These are phyloP conservation scores for Varanus komodoensis DNA, from an alignment of 2,113 vertebrate genomes.

Conservation along the genomic window DNA sequence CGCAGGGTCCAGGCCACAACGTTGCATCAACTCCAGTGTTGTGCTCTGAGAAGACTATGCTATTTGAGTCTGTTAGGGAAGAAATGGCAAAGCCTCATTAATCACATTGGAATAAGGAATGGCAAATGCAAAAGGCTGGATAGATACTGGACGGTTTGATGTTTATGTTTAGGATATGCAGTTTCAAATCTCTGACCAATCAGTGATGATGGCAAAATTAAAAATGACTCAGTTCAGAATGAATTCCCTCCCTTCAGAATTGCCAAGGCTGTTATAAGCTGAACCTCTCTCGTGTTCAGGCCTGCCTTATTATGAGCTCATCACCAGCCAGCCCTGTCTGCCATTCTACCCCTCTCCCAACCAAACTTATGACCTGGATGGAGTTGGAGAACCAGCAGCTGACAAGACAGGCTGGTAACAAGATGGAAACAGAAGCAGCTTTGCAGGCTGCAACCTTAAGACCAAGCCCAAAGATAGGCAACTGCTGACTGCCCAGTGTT, in stretches of 20 bases:
- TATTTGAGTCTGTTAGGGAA: slow-evolving; percentile 68
- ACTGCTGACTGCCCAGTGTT: no score
- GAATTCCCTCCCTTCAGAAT: neutral
- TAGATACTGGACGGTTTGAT: neutral
- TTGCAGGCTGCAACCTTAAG: neutral
- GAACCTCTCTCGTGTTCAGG: neutral
- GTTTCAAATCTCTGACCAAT: neutral
- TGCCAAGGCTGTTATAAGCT: neutral
- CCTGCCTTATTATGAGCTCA: neutral
- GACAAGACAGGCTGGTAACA: neutral
- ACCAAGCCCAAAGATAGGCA: no score
- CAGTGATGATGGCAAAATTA: neutral
- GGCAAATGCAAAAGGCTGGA: neutral
- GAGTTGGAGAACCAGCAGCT: no score
- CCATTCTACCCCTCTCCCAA: neutral
- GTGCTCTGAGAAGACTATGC: slow-evolving; percentile 13
- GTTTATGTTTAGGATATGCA: neutral
- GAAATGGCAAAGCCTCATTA: slow-evolving; percentile 50
- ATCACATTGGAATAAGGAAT: slow-evolving; percentile 19
- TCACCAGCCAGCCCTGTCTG: neutral
- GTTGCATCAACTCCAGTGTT: slow-evolving; percentile 11
- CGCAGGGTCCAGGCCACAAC: slow-evolving; percentile 34
- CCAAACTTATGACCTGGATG: neutral
- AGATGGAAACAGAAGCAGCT: neutral
- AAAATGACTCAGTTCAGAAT: neutral